phyloP scores from a whole-genome alignment of 2,113 vertebrate species.

The Neoarius graeffei region DNA sequence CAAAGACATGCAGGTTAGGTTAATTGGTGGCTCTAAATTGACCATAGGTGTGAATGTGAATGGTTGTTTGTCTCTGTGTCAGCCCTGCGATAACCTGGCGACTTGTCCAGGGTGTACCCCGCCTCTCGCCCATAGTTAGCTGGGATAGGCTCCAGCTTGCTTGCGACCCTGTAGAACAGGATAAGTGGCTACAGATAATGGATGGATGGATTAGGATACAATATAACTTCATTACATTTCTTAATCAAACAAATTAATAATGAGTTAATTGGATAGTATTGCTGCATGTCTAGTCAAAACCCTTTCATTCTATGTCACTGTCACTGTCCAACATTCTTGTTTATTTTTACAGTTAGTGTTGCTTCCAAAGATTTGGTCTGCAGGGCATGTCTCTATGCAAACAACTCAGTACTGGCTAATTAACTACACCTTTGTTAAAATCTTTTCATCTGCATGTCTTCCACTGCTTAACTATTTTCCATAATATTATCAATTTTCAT shows the following conservation, averaged over 20 bases:
- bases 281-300: neutral
- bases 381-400: neutral
- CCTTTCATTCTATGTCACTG: neutral
- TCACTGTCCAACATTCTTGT: neutral
- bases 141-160: too few relatives aligned
- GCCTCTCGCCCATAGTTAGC: too few relatives aligned
- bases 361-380: neutral
- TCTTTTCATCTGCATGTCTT: neutral
- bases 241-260: neutral
- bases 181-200: neutral
- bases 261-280: neutral
- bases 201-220: neutral
- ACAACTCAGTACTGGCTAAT: neutral
- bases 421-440: neutral
- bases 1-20: too few relatives aligned
- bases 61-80: too few relatives aligned
- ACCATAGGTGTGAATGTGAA: too few relatives aligned
- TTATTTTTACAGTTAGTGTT: neutral
- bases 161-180: neutral
- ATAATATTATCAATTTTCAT: neutral
- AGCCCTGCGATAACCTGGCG: too few relatives aligned
- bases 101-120: too few relatives aligned
- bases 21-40: too few relatives aligned
- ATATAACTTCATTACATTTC: neutral
- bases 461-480: neutral